Base-by-base conservation (phyloP, 35 echinoderm and acorn worm species). In the Acanthaster planci region DNA sequence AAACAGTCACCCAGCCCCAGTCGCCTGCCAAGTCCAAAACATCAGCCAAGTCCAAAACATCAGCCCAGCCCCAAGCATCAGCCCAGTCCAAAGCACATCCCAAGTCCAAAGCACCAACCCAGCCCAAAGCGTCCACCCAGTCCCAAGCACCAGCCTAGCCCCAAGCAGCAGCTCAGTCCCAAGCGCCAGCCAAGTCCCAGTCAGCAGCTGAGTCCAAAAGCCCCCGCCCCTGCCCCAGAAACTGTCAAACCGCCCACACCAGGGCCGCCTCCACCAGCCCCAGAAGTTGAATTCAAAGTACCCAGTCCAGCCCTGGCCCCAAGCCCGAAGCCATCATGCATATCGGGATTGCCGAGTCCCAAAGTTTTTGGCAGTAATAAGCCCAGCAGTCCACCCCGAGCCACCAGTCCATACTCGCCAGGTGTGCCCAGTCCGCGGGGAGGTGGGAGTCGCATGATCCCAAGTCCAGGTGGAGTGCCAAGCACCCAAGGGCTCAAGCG, bases 271-370 rank as follows among this genome's bases (percentile, higher is more conserved):
- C 83, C 36, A 38, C 44, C 72, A 77, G 15, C 79, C 67, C 57
- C 72, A 26, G 85, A 77, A 32, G 56, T 52, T 58, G 93, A 95
- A 50, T 95, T 95, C 76, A 95, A 95, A 72, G 93, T 95, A 21
- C 93, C 93, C 22, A 95, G 93, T 72, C 93, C 93, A 31, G 93
- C 93, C 17, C 80, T 95, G 64, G 80, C 84, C 53, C 92, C 92
- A 39, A 89, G 87, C 80, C 87, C 87, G 0, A 89, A 52, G 29
- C 60, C 87, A 18, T 2, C 64, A 72, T 72, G 21, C 23, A 72
- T 72, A 72, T 72, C 64, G 23, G 64, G 64, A 7, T 60, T 84
- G 19, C 44, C 57, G 72, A 89, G 87, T 32, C 87, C 87, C 6
- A 89, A 83, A 77, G 60, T 80, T 7, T 57, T 32, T 15, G 56